Percentiles rank a stretch among this genome's conserved stretches.
Evolutionary conservation across 2,797 vertebrate species (phyloP).

Genomic region (Hippoglossus hippoglossus): DNA sequence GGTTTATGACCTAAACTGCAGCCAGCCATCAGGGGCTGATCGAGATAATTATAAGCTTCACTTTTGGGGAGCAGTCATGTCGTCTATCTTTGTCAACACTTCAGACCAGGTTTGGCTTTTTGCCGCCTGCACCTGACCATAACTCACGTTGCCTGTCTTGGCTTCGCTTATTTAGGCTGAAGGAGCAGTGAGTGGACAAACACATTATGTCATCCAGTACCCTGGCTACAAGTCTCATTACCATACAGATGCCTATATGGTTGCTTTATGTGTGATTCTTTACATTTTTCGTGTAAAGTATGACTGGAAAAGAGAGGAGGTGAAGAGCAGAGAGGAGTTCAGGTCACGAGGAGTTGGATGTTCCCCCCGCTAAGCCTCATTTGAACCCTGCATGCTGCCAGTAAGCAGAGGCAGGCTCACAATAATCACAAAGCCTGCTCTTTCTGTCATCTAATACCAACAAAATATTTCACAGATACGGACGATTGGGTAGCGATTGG

Average conservation of each 20-base stretch:
- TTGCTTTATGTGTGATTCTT: conserved; percentile 32
- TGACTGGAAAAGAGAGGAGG: conserved; percentile 9
- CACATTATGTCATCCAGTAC: background rate
- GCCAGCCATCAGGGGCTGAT: no score
- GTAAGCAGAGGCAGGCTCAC: conserved; percentile 48
- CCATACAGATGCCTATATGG: conserved; percentile 23
- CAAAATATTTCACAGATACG: conserved; percentile 80
- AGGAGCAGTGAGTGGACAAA: conserved; percentile 6
- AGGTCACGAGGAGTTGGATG: conserved; percentile 32
- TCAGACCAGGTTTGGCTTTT: no score
- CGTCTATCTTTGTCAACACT: no score
- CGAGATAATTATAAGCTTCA: no score
- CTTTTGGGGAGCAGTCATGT: no score
- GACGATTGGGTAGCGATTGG: conserved; percentile 79
- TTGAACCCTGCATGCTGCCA: conserved; percentile 46
- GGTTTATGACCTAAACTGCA: no score
- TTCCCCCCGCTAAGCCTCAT: conserved; percentile 44
- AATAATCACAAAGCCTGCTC: conserved; percentile 53
- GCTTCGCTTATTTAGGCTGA: conserved; percentile 1
- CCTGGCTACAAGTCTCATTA: conserved; percentile 12
- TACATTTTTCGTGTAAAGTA: conserved; percentile 17
- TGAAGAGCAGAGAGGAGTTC: conserved; percentile 37
- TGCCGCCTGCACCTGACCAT: no score
- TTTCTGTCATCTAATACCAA: conserved; percentile 77
- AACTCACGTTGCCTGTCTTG: background rate